Percentiles rank a stretch among this genome's conserved stretches.
Evolutionary conservation across 23 tunicate genomes (phyloP).

Genomic region (Halocynthia aurantium): DNA sequence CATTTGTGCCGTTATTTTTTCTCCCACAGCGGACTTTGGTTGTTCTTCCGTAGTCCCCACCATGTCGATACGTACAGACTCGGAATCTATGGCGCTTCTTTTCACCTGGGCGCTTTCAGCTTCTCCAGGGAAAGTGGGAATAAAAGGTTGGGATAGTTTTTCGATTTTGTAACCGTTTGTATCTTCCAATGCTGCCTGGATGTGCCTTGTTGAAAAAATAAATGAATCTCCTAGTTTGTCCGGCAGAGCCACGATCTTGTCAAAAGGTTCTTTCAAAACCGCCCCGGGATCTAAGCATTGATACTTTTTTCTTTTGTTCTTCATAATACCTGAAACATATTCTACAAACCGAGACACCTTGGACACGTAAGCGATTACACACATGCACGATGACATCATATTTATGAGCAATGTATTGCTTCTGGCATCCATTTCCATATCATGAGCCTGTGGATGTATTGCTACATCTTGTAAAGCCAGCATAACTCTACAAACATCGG

Average conservation of each 20-base stretch:
- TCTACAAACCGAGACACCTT: constrained; percentile 58
- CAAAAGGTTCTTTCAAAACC: background rate
- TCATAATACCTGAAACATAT: constrained; percentile 52
- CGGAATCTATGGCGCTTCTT: constrained; percentile 47
- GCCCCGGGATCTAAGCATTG: constrained; percentile 6
- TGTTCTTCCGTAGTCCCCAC: constrained; percentile 9
- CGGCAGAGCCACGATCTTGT: background rate
- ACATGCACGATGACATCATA: constrained; percentile 34
- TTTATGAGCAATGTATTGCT: constrained; percentile 17
- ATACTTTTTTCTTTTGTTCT: background rate
- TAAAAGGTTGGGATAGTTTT: constrained; percentile 55
- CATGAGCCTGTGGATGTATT: constrained; percentile 1
- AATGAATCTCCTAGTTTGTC: background rate
- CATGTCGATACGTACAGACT: constrained; percentile 58
- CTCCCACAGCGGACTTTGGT: constrained; percentile 25
- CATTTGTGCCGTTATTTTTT: constrained; percentile 28
- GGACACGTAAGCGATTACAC: constrained; percentile 58
- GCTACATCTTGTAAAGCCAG: constrained; percentile 21
- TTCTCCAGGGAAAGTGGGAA: constrained; percentile 31
- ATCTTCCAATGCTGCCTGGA: constrained; percentile 49
- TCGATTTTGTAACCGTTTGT: constrained; percentile 55
- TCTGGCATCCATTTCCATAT: background rate
- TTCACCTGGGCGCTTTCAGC: constrained; percentile 46
- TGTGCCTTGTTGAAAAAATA: background rate
- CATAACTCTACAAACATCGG: constrained; percentile 36